Conservation (phyloP, 2,113 vertebrate species). For the Clarias magur region DNA sequence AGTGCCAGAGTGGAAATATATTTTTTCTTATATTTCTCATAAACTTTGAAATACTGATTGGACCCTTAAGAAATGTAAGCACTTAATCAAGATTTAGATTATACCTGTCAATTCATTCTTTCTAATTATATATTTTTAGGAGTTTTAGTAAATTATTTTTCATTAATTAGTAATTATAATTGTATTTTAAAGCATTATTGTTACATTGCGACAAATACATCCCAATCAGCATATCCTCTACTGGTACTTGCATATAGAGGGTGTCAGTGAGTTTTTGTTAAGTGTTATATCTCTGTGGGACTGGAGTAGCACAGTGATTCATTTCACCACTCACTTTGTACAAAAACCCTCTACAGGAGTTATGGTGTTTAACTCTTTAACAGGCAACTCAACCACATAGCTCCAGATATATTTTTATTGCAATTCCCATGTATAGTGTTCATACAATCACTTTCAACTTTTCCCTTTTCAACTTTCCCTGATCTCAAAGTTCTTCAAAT, state of each 20-base stretch:
- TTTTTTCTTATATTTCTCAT: background rate
- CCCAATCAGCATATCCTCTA: background rate
- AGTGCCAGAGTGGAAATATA: background rate
- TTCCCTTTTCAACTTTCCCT: too few species aligned
- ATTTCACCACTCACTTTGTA: background rate
- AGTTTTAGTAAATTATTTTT: background rate
- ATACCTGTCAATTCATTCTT: background rate
- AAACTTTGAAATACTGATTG: background rate
- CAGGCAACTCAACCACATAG: too few species aligned
- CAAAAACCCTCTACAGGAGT: background rate
- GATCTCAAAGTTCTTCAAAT: too few species aligned
- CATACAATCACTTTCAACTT: too few species aligned
- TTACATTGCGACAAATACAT: background rate
- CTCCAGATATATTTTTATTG: too few species aligned
- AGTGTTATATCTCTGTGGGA: slow-evolving; percentile 16
- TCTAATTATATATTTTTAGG: background rate
- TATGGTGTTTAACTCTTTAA: background rate
- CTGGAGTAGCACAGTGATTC: background rate
- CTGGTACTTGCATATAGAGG: background rate
- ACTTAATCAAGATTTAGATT: background rate
- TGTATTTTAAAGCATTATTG: background rate
- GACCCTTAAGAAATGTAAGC: background rate
- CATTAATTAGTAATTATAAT: background rate
- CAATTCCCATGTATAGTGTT: too few species aligned
- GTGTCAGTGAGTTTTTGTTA: slow-evolving; percentile 28